Evolutionary conservation across 2,888 invertebrate genomes (phyloP).

Genomic region (Gisinianus flammeolus): DNA sequence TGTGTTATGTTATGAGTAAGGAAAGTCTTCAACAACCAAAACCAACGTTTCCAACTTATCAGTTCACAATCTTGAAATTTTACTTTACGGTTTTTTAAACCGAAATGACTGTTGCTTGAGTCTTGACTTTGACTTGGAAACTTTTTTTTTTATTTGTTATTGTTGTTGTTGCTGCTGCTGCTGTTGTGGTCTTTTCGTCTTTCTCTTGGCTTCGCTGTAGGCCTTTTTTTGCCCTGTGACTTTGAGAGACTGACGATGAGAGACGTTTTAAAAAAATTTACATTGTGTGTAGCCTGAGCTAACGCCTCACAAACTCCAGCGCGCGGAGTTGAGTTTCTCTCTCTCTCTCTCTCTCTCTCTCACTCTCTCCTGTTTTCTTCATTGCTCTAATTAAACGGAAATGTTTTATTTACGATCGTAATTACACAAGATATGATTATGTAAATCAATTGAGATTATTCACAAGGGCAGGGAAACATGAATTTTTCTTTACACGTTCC

Average conservation of each 20-base stretch:
- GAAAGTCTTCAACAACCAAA: too few species aligned
- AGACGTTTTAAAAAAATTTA: not conserved
- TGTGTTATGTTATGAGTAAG: too few species aligned
- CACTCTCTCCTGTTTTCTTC: not conserved
- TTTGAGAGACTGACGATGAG: not conserved
- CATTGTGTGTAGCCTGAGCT: not conserved
- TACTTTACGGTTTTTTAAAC: not conserved
- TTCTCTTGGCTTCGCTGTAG: not conserved
- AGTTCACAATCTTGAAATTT: not conserved
- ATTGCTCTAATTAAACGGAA: constrained; percentile 25
- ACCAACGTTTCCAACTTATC: not conserved
- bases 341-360: not conserved
- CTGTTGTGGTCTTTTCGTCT: too few species aligned
- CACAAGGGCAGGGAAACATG: not conserved
- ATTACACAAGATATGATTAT: not conserved
- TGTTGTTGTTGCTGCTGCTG: too few species aligned
- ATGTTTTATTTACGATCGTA: constrained; percentile 5
- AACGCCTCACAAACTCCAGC: too few species aligned
- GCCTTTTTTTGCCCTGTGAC: not conserved
- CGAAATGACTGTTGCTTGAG: not conserved
- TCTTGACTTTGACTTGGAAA: not conserved
- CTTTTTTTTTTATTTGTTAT: not conserved
- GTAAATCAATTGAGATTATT: not conserved
- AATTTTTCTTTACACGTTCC: not conserved
- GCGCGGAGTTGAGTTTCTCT: not conserved